These are phyloP conservation scores for Caracal caracal DNA, from an alignment of 2,113 vertebrate genomes.

Conservation along the genomic window DNA sequence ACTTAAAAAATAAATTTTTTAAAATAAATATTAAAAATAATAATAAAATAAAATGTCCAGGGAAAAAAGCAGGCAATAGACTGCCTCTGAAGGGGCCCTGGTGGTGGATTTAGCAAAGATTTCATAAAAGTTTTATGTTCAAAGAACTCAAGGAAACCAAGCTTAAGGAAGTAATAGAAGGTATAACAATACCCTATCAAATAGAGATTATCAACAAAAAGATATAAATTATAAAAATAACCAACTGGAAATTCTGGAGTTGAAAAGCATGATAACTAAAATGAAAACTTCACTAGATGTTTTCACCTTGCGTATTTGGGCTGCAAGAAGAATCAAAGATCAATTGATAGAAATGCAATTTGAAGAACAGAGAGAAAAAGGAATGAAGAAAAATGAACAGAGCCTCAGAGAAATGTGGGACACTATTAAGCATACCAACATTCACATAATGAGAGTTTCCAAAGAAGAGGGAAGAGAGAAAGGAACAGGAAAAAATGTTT, in stretches of 20 bases:
- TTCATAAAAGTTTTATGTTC: background rate
- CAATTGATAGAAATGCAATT: background rate
- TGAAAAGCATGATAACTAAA: background rate
- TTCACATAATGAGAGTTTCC: background rate
- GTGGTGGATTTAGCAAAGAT: background rate
- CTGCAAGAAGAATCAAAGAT: background rate
- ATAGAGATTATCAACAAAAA: background rate
- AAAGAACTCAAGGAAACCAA: conserved; percentile 30
- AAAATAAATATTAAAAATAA: too few species aligned
- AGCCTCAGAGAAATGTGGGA: background rate
- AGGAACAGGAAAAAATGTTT: background rate
- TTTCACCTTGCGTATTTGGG: background rate
- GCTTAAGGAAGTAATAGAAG: background rate
- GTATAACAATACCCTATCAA: background rate
- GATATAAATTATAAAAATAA: conserved; percentile 1
- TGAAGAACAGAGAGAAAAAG: background rate
- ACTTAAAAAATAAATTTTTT: too few species aligned
- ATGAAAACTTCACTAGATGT: conserved; percentile 10
- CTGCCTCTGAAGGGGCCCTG: background rate
- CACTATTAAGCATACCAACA: background rate
- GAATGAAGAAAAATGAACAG: background rate
- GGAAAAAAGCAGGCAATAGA: background rate
- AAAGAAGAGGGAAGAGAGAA: background rate
- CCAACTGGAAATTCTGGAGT: background rate
- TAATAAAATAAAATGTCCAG: background rate